phyloP scores from a whole-genome alignment of 2,113 vertebrate genomes.

The Columbina picui region DNA sequence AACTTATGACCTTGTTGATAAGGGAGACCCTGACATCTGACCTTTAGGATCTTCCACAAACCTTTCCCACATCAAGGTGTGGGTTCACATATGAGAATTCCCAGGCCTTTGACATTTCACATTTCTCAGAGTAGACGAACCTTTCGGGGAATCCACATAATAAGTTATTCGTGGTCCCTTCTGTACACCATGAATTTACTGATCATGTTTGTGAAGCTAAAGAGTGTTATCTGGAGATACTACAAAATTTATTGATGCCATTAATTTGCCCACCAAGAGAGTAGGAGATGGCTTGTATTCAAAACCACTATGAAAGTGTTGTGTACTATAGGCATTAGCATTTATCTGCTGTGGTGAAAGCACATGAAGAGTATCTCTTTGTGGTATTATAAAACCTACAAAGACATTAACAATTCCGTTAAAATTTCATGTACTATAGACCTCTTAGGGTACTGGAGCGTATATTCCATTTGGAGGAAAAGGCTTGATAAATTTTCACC shows the following conservation, averaged over 20 bases:
- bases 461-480: constrained; percentile 52
- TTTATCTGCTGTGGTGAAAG: constrained; percentile 63
- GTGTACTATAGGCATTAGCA: constrained; percentile 30
- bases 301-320: constrained; percentile 37
- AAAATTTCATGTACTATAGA: constrained; percentile 71
- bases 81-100: constrained; percentile 3
- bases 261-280: constrained; percentile 45
- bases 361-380: constrained; percentile 64
- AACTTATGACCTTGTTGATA: constrained; percentile 1
- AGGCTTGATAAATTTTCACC: constrained; percentile 50
- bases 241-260: constrained; percentile 59
- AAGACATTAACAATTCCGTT: constrained; percentile 76
- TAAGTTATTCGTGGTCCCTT: constrained; percentile 18
- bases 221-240: constrained; percentile 23
- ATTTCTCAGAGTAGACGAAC: constrained; percentile 49
- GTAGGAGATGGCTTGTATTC: background rate
- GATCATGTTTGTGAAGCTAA: constrained; percentile 22
- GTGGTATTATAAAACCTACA: constrained; percentile 77
- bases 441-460: constrained; percentile 48
- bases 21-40: constrained; percentile 16
- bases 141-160: constrained; percentile 64
- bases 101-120: constrained; percentile 53
- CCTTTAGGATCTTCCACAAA: constrained; percentile 21
- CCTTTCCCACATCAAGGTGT: background rate
- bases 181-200: constrained; percentile 33